These are phyloP conservation scores for Gnathonemus echidnorhynchus DNA, from an alignment of 2,113 vertebrate species.

Conservation along the genomic window DNA sequence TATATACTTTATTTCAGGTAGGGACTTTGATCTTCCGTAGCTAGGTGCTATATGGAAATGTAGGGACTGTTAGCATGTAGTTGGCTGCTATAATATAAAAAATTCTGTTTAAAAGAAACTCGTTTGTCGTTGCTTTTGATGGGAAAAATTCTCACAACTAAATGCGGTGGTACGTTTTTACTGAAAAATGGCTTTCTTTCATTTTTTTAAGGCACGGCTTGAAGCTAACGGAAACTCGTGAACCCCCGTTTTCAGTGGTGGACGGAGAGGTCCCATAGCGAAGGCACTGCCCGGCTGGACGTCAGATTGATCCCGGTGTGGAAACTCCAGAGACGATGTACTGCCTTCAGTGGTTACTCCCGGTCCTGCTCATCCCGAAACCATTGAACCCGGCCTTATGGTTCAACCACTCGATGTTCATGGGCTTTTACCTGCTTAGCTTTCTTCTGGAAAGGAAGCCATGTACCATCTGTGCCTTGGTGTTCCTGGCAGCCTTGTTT, in stretches of 20 bases:
- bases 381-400: slow-evolving; percentile 95
- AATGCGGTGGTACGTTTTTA: background rate
- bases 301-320: slow-evolving; percentile 22
- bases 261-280: slow-evolving; percentile 19
- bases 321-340: slow-evolving; percentile 68
- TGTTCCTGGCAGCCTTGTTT: slow-evolving; percentile 92
- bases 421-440: slow-evolving; percentile 99
- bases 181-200: background rate
- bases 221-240: slow-evolving; percentile 20
- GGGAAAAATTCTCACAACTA: background rate
- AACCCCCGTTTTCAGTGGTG: slow-evolving; percentile 21
- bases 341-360: slow-evolving; percentile 97
- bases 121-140: background rate
- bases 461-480: slow-evolving; percentile 98
- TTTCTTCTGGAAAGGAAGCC: slow-evolving; percentile 98
- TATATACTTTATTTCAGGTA: background rate
- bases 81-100: background rate
- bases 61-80: background rate
- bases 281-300: slow-evolving; percentile 14
- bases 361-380: slow-evolving; percentile 96
- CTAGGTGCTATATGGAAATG: background rate
- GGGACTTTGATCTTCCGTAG: background rate
- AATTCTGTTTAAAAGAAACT: background rate
- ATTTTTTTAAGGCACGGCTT: slow-evolving; percentile 30
- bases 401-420: slow-evolving; percentile 99